phyloP scores from a whole-genome alignment of 2,113 vertebrate species.

The sheep (Ovis aries) region DNA sequence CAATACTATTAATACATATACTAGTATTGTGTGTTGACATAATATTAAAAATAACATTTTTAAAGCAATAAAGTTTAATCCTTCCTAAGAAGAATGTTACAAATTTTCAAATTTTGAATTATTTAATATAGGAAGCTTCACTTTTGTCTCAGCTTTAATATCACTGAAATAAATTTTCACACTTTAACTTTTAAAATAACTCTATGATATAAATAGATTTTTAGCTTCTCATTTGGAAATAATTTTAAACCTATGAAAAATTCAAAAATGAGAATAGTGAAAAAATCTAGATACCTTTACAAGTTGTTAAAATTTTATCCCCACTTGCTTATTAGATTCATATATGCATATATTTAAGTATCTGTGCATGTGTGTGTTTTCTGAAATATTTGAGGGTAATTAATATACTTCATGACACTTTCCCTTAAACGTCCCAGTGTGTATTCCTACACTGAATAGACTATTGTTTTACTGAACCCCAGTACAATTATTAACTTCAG shows the following conservation, averaged over 20 bases:
- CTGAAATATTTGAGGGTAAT: not conserved
- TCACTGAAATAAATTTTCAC: not conserved
- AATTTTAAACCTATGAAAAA: not conserved
- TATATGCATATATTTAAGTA: not conserved
- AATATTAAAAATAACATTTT: conserved; percentile 22
- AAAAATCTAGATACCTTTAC: not conserved
- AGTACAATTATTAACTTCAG: not conserved
- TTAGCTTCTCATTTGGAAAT: not conserved
- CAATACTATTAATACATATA: not conserved
- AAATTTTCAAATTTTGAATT: not conserved
- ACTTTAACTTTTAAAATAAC: not conserved
- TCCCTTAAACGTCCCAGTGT: not conserved
- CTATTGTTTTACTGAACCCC: not conserved
- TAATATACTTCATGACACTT: not conserved
- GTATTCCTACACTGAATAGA: not conserved
- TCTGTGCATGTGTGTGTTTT: not conserved
- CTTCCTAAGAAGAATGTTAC: not conserved
- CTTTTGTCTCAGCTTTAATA: not conserved
- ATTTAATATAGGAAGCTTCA: not conserved
- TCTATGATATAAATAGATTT: not conserved
- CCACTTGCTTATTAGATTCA: not conserved
- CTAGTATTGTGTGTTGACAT: not conserved
- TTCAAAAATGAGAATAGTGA: not conserved
- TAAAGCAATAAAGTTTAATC: not conserved
- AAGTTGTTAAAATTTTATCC: not conserved